These are phyloP conservation scores for Coptodon bakossiorum DNA, from an alignment of 2,113 vertebrate genomes.

Conservation along the genomic window DNA sequence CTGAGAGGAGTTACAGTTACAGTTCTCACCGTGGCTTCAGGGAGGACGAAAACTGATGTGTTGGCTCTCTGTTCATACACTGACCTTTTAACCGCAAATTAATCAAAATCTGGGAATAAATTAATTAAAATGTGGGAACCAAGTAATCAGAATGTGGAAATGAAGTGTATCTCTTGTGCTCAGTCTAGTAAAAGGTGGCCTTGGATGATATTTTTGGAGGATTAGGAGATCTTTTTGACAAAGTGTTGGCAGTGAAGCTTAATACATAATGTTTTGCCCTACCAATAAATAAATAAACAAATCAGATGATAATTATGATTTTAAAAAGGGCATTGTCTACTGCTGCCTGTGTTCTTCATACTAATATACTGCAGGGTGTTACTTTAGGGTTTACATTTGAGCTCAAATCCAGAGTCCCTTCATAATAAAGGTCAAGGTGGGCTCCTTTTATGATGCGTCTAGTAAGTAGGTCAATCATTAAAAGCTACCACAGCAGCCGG, in stretches of 20 bases:
- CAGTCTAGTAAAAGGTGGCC: neutral
- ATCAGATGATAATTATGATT: neutral
- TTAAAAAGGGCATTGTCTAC: neutral
- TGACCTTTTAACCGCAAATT: neutral
- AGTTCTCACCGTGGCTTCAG: neutral
- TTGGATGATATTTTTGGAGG: neutral
- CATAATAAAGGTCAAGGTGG: neutral
- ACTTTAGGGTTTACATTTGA: neutral
- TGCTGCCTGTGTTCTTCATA: neutral
- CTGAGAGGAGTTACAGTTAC: neutral
- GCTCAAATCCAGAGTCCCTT: neutral
- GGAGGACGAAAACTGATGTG: neutral
- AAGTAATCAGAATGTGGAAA: neutral
- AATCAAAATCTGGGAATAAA: neutral
- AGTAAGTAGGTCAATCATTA: neutral
- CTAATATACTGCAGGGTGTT: neutral
- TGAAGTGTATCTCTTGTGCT: neutral
- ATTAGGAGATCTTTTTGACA: neutral
- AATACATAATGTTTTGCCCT: neutral
- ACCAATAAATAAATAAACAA: neutral
- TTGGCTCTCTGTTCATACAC: neutral
- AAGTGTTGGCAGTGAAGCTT: neutral
- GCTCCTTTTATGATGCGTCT: neutral
- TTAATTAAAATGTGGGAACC: neutral
- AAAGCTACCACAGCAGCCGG: neutral